phyloP scores from a whole-genome alignment of 1,140 invertebrate genomes.

The Drosophila kikkawai region DNA sequence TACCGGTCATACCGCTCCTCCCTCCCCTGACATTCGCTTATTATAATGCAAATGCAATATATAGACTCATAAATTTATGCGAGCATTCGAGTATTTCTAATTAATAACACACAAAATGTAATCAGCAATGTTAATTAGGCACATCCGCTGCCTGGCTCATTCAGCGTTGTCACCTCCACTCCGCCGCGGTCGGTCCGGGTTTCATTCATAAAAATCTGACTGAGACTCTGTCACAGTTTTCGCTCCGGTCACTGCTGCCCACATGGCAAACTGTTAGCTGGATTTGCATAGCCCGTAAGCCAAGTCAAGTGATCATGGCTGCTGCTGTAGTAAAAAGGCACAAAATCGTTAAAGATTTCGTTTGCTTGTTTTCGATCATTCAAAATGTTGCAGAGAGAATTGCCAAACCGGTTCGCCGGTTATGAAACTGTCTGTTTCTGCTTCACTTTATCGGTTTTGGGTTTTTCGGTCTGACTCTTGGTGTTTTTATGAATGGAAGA shows the following conservation, averaged over 20 bases:
- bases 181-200: conserved; percentile 16
- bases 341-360: conserved; percentile 75
- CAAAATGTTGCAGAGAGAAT: conserved; percentile 55
- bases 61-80: conserved; percentile 26
- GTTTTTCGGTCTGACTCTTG: conserved; percentile 14
- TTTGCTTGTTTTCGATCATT: conserved; percentile 69
- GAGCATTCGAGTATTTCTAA: conserved; percentile 66
- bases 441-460: conserved; percentile 21
- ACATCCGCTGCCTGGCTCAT: conserved; percentile 63
- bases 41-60: conserved; percentile 56
- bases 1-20: conserved; percentile 27
- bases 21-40: conserved; percentile 54
- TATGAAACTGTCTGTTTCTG: conserved; percentile 66
- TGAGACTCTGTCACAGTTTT: conserved; percentile 37
- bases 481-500: conserved; percentile 70
- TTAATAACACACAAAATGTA: conserved; percentile 79
- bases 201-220: conserved; percentile 79
- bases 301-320: conserved; percentile 61
- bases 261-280: conserved; percentile 56
- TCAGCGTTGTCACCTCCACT: conserved; percentile 30
- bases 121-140: conserved; percentile 81
- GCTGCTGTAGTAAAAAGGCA: conserved; percentile 67
- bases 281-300: conserved; percentile 79
- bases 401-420: conserved; percentile 60
- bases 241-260: conserved; percentile 47